These are phyloP conservation scores for Falco novaeseelandiae DNA, from an alignment of 2,797 vertebrate genomes.

Conservation along the genomic window DNA sequence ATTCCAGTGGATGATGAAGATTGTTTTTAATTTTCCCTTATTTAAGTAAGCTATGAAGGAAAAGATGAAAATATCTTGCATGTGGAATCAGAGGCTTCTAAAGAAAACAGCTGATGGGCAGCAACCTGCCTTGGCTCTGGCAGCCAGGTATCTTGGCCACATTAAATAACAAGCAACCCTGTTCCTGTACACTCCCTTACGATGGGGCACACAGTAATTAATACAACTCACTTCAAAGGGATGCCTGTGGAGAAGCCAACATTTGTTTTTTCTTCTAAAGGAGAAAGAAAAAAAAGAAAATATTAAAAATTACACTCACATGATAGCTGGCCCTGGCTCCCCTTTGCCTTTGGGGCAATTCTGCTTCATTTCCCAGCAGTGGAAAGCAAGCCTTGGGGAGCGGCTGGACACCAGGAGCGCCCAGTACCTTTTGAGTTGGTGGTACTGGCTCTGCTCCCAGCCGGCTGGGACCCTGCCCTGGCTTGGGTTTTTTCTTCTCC, in stretches of 20 bases:
- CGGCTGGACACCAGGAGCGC: fast-evolving
- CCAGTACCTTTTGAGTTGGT: fast-evolving
- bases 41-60: not conserved
- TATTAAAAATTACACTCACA: fast-evolving
- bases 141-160: not conserved
- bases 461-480: too few relatives aligned
- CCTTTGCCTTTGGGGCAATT: not conserved
- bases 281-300: not conserved
- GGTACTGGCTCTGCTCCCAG: not conserved
- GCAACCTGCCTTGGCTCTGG: not conserved
- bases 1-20: not conserved
- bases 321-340: too few relatives aligned
- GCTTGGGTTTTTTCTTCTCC: not conserved
- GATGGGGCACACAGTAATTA: not conserved
- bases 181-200: fast-evolving
- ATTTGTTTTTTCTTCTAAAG: not conserved
- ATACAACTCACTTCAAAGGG: not conserved
- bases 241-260: not conserved
- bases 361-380: fast-evolving
- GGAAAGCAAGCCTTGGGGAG: too few relatives aligned
- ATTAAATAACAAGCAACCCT: not conserved
- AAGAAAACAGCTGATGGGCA: not conserved
- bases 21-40: not conserved
- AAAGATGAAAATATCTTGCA: not conserved
- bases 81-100: not conserved